phyloP scores from a whole-genome alignment of 2,888 invertebrate genomes.

The Drosophila antonietae region DNA sequence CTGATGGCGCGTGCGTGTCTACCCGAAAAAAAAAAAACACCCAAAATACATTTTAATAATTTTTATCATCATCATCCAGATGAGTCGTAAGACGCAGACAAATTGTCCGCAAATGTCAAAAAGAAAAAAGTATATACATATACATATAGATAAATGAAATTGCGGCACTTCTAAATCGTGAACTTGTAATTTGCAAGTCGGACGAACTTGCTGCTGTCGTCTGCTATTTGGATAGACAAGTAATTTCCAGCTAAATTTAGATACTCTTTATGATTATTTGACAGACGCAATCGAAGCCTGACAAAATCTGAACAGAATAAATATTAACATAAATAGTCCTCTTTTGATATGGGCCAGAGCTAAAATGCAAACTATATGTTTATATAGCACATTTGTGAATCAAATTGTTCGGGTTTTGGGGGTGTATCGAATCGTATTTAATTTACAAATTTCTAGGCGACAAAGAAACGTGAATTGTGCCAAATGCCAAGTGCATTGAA shows the following conservation, averaged over 20 bases:
- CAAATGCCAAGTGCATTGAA: slow-evolving; percentile 71
- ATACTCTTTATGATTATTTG: slow-evolving; percentile 44
- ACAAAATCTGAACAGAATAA: slow-evolving; percentile 3
- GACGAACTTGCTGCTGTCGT: slow-evolving; percentile 10
- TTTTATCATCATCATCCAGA: slow-evolving; percentile 24
- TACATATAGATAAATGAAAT: slow-evolving; percentile 41
- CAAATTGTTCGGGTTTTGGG: background rate
- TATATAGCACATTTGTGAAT: slow-evolving; percentile 3
- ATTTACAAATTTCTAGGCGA: slow-evolving; percentile 28
- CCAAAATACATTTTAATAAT: slow-evolving; percentile 14
- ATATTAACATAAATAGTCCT: slow-evolving; percentile 26
- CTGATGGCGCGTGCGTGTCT: slow-evolving; percentile 58
- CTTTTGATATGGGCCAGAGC: slow-evolving; percentile 10
- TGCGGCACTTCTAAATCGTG: slow-evolving; percentile 74
- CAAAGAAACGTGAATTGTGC: slow-evolving; percentile 53
- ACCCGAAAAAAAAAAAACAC: slow-evolving; percentile 10
- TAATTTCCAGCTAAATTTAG: slow-evolving; percentile 56
- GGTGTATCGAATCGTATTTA: slow-evolving; percentile 47
- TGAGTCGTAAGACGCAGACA: slow-evolving; percentile 53
- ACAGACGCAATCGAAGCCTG: slow-evolving; percentile 19
- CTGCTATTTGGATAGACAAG: slow-evolving; percentile 38
- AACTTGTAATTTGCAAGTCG: slow-evolving; percentile 71
- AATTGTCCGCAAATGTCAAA: slow-evolving; percentile 61
- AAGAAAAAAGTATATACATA: slow-evolving; percentile 30
- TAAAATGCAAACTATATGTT: slow-evolving; percentile 23